A percentile compares a stretch with the other conserved stretches of the same genome.
phyloP scores from a whole-genome alignment of 2,888 invertebrate genomes.

The Brenthis daphne region DNA sequence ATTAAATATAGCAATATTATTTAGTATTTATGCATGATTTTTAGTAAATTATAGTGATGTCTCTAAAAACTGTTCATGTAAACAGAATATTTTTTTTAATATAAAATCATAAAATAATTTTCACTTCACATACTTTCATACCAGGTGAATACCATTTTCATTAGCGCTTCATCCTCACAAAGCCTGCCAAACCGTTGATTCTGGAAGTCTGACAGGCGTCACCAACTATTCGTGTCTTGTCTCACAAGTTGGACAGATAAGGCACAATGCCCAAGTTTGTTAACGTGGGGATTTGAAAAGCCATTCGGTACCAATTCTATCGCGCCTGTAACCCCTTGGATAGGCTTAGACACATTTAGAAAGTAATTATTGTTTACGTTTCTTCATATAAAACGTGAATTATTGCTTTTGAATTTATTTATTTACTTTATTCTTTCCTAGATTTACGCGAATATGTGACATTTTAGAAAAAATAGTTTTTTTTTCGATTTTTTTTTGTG shows the following conservation, averaged over 20 bases:
- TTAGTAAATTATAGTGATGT: too few species aligned
- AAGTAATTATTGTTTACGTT: constrained; percentile 11
- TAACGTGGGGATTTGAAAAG: constrained; percentile 63
- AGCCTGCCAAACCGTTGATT: constrained; percentile 30
- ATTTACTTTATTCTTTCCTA: not conserved
- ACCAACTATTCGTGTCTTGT: constrained; percentile 49
- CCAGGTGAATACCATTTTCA: constrained; percentile 10
- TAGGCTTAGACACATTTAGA: constrained; percentile 18
- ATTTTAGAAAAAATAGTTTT: too few species aligned
- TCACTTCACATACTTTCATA: not conserved
- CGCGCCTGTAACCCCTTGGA: constrained; percentile 33
- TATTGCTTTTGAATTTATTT: not conserved
- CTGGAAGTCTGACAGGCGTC: constrained; percentile 42
- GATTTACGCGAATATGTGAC: too few species aligned
- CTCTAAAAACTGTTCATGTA: too few species aligned
- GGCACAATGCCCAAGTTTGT: constrained; percentile 66
- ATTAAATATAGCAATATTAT: too few species aligned
- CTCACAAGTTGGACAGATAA: constrained; percentile 69
- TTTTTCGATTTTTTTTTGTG: too few species aligned
- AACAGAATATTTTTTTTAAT: too few species aligned
- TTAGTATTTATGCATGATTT: too few species aligned
- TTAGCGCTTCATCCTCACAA: constrained; percentile 20
- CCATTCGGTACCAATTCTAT: constrained; percentile 42
- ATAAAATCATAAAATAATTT: too few species aligned
- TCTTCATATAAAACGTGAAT: not conserved